Evolutionary conservation across 2,797 vertebrate genomes (phyloP), one percentile per base, ranked within the genome.

Genomic region (Galaxias olidus): DNA sequence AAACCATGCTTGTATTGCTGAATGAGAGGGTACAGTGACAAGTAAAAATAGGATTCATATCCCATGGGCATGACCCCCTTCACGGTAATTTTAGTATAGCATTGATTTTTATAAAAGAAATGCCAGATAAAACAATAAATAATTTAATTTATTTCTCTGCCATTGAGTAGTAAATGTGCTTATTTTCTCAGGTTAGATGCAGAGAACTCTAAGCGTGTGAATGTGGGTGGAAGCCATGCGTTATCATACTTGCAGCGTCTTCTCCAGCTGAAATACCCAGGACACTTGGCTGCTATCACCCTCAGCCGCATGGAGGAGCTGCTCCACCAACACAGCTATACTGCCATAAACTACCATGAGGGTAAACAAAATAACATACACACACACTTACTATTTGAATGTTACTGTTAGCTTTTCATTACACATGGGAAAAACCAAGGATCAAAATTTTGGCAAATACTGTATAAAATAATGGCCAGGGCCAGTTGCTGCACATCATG

Each of bases 251-350:
- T 98, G 45, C 97, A 98, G 84, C 93, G 96, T 1, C 94, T 99
- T 46, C 91, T 99, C 17, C 97, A 99, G 85, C 92, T 99, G 4
- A 98, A 99, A 71, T 98, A 98, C 60, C 97, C 97, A 0, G 97
- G 95, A 8, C 95, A 98, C 57, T 89, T 96, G 0, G 90, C 94
- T 0, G 94, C 95, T 59, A 91, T 98, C 76, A 98, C 97, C 0
- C 93, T 96, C 17, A 98, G 95, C 79, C 95, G 97, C n/a, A 95
- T 97, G 93, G 97, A 99, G 84, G 96, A 98, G 73, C 94, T 98
- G 63, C 89, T 98, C 65, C 96, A 98, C 0, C 92, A 95, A 41
- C 96, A 98, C 80, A 96, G 96, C 83, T 98, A 98, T 76, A 63
- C 93, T 0, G 95, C 96, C 0, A 86, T 90, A 44, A 95, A 99